Percentiles rank a stretch among this genome's conserved stretches.
phyloP scores from a whole-genome alignment of 2,888 invertebrate genomes.

The Drosophila atripex region DNA sequence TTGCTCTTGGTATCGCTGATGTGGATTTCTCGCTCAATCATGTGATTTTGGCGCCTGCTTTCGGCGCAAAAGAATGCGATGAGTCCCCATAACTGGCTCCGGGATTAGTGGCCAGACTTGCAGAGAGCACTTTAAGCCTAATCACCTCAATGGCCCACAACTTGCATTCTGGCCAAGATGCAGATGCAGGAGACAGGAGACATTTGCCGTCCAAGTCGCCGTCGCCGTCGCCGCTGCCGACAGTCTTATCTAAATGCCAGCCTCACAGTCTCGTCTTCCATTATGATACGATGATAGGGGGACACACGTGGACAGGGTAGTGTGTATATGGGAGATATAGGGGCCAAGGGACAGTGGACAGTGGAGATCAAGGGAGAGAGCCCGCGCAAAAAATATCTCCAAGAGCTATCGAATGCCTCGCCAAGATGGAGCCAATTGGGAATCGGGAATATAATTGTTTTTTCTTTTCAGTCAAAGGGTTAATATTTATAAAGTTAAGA shows the following conservation, averaged over 20 bases:
- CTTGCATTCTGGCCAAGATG: constrained; percentile 38
- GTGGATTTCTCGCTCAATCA: constrained; percentile 35
- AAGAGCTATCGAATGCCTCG: constrained; percentile 79
- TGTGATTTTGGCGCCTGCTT: constrained; percentile 35
- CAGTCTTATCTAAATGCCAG: constrained; percentile 84
- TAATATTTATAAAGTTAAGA: not conserved
- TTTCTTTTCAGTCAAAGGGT: not conserved
- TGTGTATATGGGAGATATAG: not conserved
- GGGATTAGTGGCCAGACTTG: not conserved
- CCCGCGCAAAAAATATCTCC: constrained; percentile 61
- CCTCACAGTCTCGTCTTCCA: constrained; percentile 85
- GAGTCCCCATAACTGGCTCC: constrained; percentile 18
- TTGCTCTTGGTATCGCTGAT: constrained; percentile 26
- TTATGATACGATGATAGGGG: constrained; percentile 83
- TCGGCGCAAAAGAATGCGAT: constrained; percentile 11
- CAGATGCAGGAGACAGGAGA: constrained; percentile 29
- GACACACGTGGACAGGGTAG: constrained; percentile 56
- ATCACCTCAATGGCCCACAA: constrained; percentile 68
- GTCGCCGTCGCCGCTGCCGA: constrained; percentile 41
- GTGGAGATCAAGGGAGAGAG: constrained; percentile 12
- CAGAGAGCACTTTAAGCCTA: constrained; percentile 69
- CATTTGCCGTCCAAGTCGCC: constrained; percentile 8
- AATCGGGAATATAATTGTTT: constrained; percentile 8
- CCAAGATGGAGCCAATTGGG: constrained; percentile 62
- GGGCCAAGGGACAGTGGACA: not conserved